phyloP scores from a whole-genome alignment of 1,140 invertebrate species.

The Drosophila azteca region DNA sequence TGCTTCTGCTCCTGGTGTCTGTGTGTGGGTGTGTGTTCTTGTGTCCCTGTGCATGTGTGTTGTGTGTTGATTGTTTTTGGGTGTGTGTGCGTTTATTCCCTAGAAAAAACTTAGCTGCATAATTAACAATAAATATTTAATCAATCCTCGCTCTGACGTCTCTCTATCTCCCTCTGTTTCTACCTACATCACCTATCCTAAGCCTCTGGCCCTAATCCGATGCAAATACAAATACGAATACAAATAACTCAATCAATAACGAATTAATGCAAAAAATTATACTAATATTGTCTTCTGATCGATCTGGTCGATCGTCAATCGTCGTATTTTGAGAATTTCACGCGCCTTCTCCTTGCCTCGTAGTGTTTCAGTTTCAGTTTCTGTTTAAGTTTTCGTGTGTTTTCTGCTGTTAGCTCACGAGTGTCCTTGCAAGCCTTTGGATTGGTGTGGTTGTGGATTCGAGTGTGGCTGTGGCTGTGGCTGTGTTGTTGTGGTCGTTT shows the following conservation, averaged over 20 bases:
- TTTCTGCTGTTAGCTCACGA: conserved; percentile 49
- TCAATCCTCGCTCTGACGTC: conserved; percentile 3
- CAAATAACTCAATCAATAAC: conserved; percentile 13
- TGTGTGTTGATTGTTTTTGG: conserved; percentile 25
- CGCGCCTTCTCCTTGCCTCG: conserved; percentile 49
- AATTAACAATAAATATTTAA: conserved; percentile 38
- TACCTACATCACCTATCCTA: conserved; percentile 24
- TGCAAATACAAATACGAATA: conserved; percentile 12
- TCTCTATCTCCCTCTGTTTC: conserved; percentile 9
- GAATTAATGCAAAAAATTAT: conserved; percentile 55
- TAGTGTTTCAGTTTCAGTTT: conserved; percentile 27
- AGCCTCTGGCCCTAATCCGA: conserved; percentile 19
- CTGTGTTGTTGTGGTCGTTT: conserved; percentile 37
- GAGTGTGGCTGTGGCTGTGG: conserved; percentile 18
- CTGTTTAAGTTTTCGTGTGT: conserved; percentile 6
- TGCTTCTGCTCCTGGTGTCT: conserved; percentile 34
- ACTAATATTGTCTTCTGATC: conserved; percentile 76
- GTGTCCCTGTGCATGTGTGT: conserved; percentile 30
- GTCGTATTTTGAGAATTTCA: conserved; percentile 62
- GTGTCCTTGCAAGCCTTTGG: conserved; percentile 70
- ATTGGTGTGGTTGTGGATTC: conserved; percentile 36
- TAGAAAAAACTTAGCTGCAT: conserved; percentile 55
- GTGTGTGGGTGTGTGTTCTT: conserved; percentile 23
- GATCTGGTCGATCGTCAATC: conserved; percentile 10
- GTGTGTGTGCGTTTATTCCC: conserved; percentile 63